These are phyloP conservation scores for Drosophila repleta DNA, from an alignment of 1,140 invertebrate species.

Conservation along the genomic window DNA sequence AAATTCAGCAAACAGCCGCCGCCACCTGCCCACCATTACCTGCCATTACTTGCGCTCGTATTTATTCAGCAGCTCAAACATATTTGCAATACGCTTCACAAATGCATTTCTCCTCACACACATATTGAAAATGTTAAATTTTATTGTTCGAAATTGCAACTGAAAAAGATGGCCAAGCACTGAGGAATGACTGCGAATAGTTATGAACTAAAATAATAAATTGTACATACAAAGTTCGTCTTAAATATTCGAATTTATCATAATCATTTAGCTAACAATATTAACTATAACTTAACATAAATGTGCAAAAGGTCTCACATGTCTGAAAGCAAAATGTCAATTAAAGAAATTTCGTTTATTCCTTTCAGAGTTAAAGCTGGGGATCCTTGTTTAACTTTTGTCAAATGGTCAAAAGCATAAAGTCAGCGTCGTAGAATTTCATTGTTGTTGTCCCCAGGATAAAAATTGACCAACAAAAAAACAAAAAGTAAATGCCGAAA, in stretches of 20 bases:
- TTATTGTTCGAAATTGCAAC: conserved; percentile 16
- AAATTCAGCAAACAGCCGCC: conserved; percentile 69
- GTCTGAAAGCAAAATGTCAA: too few relatives aligned
- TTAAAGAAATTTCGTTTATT: not conserved
- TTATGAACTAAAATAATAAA: too few relatives aligned
- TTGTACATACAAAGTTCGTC: too few relatives aligned
- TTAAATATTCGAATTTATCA: too few relatives aligned
- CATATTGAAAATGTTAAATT: conserved; percentile 34
- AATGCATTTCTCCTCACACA: conserved; percentile 53
- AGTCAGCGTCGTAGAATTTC: conserved; percentile 64
- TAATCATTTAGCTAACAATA: too few relatives aligned
- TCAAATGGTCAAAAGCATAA: conserved; percentile 14
- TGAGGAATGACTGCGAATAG: too few relatives aligned
- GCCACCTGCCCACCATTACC: not conserved
- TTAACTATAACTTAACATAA: too few relatives aligned
- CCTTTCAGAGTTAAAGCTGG: conserved; percentile 7
- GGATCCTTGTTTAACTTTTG: conserved; percentile 23
- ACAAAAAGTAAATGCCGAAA: conserved; percentile 56
- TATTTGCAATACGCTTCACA: conserved; percentile 75
- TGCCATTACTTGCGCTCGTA: conserved; percentile 29
- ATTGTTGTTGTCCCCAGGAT: conserved; percentile 53
- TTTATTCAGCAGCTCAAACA: conserved; percentile 74
- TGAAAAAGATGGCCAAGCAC: too few relatives aligned
- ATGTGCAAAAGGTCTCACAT: too few relatives aligned
- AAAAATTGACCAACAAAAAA: not conserved